Percentiles rank a stretch among this genome's conserved stretches.
Conservation (phyloP, 2,797 vertebrate species). For the Malacoraja senta region DNA sequence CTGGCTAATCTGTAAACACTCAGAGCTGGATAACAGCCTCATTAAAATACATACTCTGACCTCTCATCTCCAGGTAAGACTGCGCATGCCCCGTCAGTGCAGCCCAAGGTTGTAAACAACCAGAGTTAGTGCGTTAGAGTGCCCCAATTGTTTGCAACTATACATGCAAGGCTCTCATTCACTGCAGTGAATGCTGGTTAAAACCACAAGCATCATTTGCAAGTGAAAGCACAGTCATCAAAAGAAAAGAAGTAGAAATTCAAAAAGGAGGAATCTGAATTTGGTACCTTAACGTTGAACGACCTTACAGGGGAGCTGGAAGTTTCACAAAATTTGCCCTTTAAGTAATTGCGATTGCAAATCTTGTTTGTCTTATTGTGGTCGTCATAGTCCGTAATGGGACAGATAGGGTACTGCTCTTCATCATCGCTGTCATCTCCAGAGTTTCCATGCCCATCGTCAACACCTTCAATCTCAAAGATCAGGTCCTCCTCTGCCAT, state of each 20-base stretch:
- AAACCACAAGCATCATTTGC: background rate
- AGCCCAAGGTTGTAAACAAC: background rate
- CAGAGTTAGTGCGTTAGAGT: background rate
- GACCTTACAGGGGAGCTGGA: conserved; percentile 69
- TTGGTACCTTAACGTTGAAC: conserved; percentile 74
- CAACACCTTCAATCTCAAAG: conserved; percentile 85
- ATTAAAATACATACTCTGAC: background rate
- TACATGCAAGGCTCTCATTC: background rate
- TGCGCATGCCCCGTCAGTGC: background rate
- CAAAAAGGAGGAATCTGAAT: background rate
- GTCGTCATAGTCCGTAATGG: conserved; percentile 76
- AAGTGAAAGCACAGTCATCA: background rate
- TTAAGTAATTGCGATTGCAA: conserved; percentile 58
- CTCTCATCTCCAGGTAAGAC: background rate
- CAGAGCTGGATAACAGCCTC: background rate
- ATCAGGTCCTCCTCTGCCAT: conserved; percentile 93
- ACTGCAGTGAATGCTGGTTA: background rate
- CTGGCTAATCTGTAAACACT: background rate
- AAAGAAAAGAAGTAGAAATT: background rate
- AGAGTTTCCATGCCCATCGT: conserved; percentile 50
- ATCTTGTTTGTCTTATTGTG: conserved; percentile 58
- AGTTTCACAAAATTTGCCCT: conserved; percentile 53
- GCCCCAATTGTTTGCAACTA: background rate
- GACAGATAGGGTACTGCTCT: conserved; percentile 71
- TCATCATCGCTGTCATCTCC: conserved; percentile 70